Base-by-base conservation (phyloP, 1,140 invertebrate species). In the Drosophila willistoni region DNA sequence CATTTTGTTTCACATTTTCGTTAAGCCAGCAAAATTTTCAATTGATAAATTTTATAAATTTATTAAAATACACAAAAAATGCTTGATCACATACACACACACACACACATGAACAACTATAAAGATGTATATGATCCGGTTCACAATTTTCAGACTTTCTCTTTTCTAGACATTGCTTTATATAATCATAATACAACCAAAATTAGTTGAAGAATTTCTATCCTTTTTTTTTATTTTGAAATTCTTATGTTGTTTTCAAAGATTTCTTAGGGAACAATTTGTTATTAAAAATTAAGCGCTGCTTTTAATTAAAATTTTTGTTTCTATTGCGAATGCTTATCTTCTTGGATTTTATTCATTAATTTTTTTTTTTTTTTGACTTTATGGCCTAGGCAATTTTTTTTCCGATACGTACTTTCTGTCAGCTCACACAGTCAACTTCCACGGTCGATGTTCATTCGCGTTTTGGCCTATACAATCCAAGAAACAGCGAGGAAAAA, bases 391-490 rank as follows among this genome's bases (percentile, higher is more conserved):
- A 47, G 44, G 57, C 25, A 65, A 63, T 76, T 66, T 72, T 64
- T 63, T 66, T 72, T 61, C 59, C 82, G 83, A 77, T 79, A 81
- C 70, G 70, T 76, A 84, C 70, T 91, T 69, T 76, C 73, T 70
- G 77, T 51, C 44, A 51, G 44, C 44, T 51, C 44, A 51, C 44
- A 51, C 82, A 83, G 84, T 91, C 90, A 91, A 91, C 90, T 91
- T 87, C 90, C 86, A 91, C 90, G 90, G 90, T 90, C 90, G 90
- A 91, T 91, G 90, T 91, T 91, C 90, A 90, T 90, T 91, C 86
- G 90, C 90, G 90, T 87, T 91, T 91, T 91, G 81, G 90, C 65
- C 73, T 59, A 67, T 73, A 80, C 72, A 80, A 72, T 51, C 57
- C 68, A 77, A 81, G 83, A 77, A 87, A 77, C 77, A 73, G 73